Base-by-base conservation (phyloP, 1,140 invertebrate species). In the Aphidius gifuensis region DNA sequence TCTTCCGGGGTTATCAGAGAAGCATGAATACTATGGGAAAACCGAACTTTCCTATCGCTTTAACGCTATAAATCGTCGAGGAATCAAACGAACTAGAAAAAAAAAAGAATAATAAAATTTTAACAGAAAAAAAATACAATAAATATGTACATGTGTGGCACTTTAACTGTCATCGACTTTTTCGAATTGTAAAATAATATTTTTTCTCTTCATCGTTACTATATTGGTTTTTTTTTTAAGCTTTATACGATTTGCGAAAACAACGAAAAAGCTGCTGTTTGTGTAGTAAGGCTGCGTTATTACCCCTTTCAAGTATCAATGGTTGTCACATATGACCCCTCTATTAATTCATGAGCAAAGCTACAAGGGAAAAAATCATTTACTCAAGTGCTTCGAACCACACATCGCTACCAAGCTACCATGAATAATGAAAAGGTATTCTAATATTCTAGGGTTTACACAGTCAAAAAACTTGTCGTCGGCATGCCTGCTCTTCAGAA, bases 341-440 rank as follows among this genome's bases (percentile, higher is more conserved):
- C 45, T 44, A 58, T 50, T 55, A 55, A 45, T 60, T 58, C 39
- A 40, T 9, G 55, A 49, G 48, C 51, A 57, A 64, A 39, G 56
- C 38, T 55, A 45, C 62, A 58, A 65, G 73, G 74, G 72, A 71
- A 80, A 80, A 80, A 76, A 72, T 81, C 78, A 76, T 71, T 73
- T 73, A 73, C 70, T 79, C 79, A 80, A 81, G 78, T 80, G 78
- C 77, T 80, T 78, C 75, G 73, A 79, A 76, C 76, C 79, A 81
- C 78, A 81, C 78, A 81, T 80, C 69, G 68, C 59, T 57, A 69
- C 67, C 63, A 71, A 77, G 78, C 65, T 44, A 61, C 55, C 72
- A 81, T 74, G 70, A 79, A 57, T 8, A 23, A 9, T 38, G 38
- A 79, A 73, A 70, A 81, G 76, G 76, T 77, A 53, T 71, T 69